These are phyloP conservation scores for Drosophila pallidifrons DNA, from an alignment of 1,140 invertebrate species.

Conservation along the genomic window DNA sequence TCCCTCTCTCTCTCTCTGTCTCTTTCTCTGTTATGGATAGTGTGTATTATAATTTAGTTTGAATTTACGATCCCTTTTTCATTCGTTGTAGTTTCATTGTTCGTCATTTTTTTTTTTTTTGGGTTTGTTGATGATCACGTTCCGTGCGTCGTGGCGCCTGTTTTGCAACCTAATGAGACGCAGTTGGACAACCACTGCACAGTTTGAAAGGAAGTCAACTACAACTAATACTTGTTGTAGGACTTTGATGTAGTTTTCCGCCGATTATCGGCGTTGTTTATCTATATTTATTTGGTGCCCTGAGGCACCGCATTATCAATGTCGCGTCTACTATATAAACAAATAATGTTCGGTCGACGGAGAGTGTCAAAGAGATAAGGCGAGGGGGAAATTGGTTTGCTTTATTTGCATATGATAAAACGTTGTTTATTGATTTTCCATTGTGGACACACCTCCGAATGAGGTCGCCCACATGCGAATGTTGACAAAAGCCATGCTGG, in stretches of 20 bases:
- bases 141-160: conserved; percentile 30
- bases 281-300: conserved; percentile 14
- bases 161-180: conserved; percentile 40
- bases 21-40: neutral
- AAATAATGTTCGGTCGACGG: neutral
- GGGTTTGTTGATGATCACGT: conserved; percentile 24
- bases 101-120: neutral
- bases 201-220: conserved; percentile 6
- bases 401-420: conserved; percentile 77
- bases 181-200: conserved; percentile 14
- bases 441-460: conserved; percentile 47
- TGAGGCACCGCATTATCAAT: neutral
- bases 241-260: conserved; percentile 23
- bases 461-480: conserved; percentile 30
- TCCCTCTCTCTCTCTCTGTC: conserved; percentile 4
- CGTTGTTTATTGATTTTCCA: conserved; percentile 67
- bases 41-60: conserved; percentile 29
- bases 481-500: neutral
- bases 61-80: conserved; percentile 37
- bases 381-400: conserved; percentile 41
- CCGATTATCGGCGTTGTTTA: conserved; percentile 1
- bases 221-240: neutral
- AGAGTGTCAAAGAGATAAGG: conserved; percentile 50
- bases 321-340: neutral
- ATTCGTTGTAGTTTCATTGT: neutral